Conservation (phyloP, 2,888 invertebrate genomes). For the Dolichopus griseipennis region DNA sequence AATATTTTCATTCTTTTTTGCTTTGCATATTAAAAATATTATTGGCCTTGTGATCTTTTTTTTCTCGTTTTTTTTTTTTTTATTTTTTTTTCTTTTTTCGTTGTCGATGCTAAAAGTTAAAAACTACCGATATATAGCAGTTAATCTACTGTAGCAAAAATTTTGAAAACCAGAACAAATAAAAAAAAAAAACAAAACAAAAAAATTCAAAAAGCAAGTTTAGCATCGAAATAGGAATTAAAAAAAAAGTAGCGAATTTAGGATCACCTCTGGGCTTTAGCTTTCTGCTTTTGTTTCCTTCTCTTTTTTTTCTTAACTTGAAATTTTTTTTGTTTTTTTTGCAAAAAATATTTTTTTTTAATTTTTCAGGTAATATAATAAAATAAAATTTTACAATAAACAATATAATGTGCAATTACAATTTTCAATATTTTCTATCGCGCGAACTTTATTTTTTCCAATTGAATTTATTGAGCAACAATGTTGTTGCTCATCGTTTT, state of each 20-base stretch:
- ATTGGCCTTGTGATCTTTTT: constrained; percentile 2
- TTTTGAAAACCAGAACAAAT: background rate
- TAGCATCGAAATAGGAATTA: background rate
- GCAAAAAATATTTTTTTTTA: no score
- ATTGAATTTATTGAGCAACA: background rate
- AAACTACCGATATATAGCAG: background rate
- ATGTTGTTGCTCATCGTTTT: background rate
- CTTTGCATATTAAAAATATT: background rate
- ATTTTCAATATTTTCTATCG: background rate
- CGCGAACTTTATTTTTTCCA: background rate
- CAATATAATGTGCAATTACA: no score
- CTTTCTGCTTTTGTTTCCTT: background rate
- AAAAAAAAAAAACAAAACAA: background rate
- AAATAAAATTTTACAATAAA: no score
- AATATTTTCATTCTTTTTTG: background rate
- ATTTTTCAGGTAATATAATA: no score
- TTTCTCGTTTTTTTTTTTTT: background rate
- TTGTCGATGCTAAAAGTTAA: no score
- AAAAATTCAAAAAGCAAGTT: background rate
- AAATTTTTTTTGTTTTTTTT: no score
- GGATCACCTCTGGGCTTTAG: background rate
- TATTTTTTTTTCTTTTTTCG: no score
- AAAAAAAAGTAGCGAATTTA: background rate
- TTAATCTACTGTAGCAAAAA: background rate
- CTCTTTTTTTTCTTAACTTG: background rate